These are phyloP conservation scores for Montipora foliosa DNA, from an alignment of 64 coral and sea anemone species.

Conservation along the genomic window DNA sequence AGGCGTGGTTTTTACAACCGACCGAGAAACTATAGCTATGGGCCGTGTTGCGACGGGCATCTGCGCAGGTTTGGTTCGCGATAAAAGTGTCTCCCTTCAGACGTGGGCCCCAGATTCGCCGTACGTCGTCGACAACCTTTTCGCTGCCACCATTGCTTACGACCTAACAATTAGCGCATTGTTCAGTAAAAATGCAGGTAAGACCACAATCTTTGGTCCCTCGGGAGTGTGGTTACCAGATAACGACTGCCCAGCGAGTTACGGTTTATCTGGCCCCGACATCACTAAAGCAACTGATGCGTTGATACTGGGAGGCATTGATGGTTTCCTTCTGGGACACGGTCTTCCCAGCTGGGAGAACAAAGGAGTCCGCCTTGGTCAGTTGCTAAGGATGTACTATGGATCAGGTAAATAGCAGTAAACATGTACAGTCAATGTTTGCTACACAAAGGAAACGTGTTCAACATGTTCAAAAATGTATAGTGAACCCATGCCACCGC, in stretches of 20 bases:
- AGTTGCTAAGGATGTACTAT: conserved; percentile 89
- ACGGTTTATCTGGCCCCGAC: background rate
- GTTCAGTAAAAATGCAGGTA: conserved; percentile 54
- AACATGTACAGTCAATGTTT: too few species aligned
- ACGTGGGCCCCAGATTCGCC: conserved; percentile 35
- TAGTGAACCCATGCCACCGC: too few species aligned
- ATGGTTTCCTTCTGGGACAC: conserved; percentile 78
- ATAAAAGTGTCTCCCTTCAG: conserved; percentile 59
- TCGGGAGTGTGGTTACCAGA: conserved; percentile 71
- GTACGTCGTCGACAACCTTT: conserved; percentile 80
- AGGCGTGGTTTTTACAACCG: conserved; percentile 71
- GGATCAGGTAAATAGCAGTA: conserved; percentile 43
- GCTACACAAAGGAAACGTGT: too few species aligned
- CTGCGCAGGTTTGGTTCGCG: conserved; percentile 62
- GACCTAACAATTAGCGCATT: conserved; percentile 61
- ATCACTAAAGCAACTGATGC: conserved; percentile 50
- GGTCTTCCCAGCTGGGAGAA: conserved; percentile 25
- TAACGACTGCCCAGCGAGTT: conserved; percentile 22
- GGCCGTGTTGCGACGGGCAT: conserved; percentile 78
- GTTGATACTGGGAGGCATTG: conserved; percentile 71
- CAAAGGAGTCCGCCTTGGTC: conserved; percentile 84
- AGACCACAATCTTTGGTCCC: conserved; percentile 59
- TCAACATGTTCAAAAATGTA: too few species aligned
- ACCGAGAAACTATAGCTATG: conserved; percentile 70
- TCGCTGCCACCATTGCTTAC: conserved; percentile 77